Evolutionary conservation across 2,113 vertebrate genomes (phyloP).

Genomic region (Lophius piscatorius): DNA sequence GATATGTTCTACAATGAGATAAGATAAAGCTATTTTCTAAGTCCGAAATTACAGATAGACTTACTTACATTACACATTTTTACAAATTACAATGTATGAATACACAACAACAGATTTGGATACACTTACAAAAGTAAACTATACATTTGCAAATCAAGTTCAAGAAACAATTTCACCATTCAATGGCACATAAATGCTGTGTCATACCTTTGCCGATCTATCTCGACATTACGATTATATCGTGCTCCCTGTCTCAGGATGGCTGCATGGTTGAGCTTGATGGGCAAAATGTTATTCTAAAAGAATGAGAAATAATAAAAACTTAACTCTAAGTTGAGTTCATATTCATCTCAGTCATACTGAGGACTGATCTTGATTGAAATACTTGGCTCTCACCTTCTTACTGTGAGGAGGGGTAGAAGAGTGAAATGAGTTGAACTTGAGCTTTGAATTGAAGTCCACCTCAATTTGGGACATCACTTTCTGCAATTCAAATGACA

Average conservation of each 20-base stretch:
- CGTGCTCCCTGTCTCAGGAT: constrained; percentile 87
- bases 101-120: too few species aligned
- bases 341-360: not conserved
- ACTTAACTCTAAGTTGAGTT: not conserved
- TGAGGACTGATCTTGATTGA: not conserved
- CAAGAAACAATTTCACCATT: not conserved
- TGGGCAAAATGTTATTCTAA: constrained; percentile 80
- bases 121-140: too few species aligned
- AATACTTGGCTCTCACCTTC: constrained; percentile 45
- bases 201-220: constrained; percentile 85
- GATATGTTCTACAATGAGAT: too few species aligned
- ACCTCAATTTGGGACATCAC: constrained; percentile 71
- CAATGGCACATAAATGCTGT: not conserved
- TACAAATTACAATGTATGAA: too few species aligned
- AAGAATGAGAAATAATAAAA: constrained; percentile 10
- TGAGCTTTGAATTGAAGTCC: constrained; percentile 69
- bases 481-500: constrained; percentile 58
- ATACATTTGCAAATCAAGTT: not conserved
- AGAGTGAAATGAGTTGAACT: constrained; percentile 57
- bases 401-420: constrained; percentile 49
- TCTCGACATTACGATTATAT: constrained; percentile 82
- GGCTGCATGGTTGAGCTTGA: constrained; percentile 89
- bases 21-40: too few species aligned
- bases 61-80: too few species aligned
- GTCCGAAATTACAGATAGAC: too few species aligned